Conservation (phyloP, 2,113 vertebrate genomes). For the Rhinolophus sinicus region DNA sequence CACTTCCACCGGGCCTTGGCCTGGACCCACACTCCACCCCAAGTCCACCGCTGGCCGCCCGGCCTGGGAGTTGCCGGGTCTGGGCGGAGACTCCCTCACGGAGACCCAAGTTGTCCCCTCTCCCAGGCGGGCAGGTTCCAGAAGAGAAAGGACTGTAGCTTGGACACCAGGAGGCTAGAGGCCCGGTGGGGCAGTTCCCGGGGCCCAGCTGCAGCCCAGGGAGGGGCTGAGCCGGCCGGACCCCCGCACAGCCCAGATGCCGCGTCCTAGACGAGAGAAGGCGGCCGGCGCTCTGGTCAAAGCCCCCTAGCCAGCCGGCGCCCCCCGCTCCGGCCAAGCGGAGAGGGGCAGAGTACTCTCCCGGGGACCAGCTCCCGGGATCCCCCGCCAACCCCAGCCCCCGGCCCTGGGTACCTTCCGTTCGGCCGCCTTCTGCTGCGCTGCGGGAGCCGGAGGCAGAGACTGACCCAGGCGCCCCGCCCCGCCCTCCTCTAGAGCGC, state of each 20-base stretch:
- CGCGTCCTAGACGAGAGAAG: background rate
- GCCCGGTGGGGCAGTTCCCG: background rate
- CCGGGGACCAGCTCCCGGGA: background rate
- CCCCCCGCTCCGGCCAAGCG: background rate
- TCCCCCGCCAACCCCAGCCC: background rate
- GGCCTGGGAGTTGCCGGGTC: background rate
- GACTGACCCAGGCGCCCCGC: constrained; percentile 66
- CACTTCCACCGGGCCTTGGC: background rate
- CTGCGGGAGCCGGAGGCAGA: constrained; percentile 53
- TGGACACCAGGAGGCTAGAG: background rate
- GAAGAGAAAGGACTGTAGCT: background rate
- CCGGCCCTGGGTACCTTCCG: constrained; percentile 50
- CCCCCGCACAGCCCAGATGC: background rate
- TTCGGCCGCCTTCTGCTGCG: constrained; percentile 64
- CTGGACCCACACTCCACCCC: background rate
- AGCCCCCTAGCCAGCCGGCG: background rate
- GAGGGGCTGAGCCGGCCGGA: background rate
- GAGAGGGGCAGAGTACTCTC: background rate
- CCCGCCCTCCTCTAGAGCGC: constrained; percentile 50
- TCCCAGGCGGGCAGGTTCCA: background rate
- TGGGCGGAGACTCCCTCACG: background rate
- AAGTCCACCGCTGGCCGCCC: background rate
- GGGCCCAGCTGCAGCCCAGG: background rate
- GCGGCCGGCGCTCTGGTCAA: background rate
- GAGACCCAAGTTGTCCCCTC: background rate